Evolutionary conservation across 2,113 vertebrate species (phyloP), one percentile per base, ranked within the genome.

Genomic region (Vanacampus margaritifer): DNA sequence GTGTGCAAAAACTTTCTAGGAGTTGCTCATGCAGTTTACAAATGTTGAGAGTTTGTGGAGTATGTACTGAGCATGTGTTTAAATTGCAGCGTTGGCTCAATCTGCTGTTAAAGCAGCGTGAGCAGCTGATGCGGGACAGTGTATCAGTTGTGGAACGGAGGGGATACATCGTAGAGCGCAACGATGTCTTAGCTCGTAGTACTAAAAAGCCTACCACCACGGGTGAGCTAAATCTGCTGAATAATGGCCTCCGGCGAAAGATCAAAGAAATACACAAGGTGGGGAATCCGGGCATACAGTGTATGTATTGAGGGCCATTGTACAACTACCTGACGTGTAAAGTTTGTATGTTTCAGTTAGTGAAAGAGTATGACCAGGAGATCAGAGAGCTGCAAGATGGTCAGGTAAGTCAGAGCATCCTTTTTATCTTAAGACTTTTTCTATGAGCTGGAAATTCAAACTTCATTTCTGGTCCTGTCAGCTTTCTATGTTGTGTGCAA

Each of bases 101-200:
- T 23, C 93, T 94, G 82, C 88, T 98, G 81, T 88, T 89, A 88
- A 98, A 90, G 87, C 93, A 93, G 72, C 94, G 94, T 86, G 92
- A 97, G 84, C 89, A 37, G 50, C 80, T 97, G 83, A 80, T 94
- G 41, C 88, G 88, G 1, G 92, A 94, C 1, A 95, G 95, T 71
- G 95, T 96, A 78, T 81, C 87, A 0, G 84, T 85, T 2, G 91
- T 98, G 12, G 78, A 76, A 3, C 92, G 86, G 12, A 89, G 94
- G 58, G 95, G 95, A 53, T 86, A 41, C 0, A 88, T 96, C 0
- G 26, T 73, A 0, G 60, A 68, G 1, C 86, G 67, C 28, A 87
- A 84, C 0, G 89, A 93, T 72, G 81, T 74, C 37, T 89, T 93
- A 84, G 64, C 41, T 39, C 90, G 82, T 36, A 4, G 3, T 0